Evolutionary conservation across 1,140 invertebrate genomes (phyloP), one percentile per base, ranked within the genome.

Genomic region (Drosophila sproati): DNA sequence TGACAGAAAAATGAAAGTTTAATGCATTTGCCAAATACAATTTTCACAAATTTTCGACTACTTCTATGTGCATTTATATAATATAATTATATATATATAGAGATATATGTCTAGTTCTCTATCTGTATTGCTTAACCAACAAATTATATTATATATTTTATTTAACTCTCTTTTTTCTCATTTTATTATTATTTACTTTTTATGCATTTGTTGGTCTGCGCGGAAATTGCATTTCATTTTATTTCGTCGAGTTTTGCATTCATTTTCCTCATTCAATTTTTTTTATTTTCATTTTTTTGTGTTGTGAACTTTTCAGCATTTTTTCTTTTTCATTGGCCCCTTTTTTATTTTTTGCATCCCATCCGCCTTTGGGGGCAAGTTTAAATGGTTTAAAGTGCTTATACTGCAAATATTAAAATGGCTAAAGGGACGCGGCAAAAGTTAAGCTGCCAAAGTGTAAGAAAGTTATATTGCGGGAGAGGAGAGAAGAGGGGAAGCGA

Each of bases 1-100:
- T 77, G 78, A 80, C 88, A 81, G 80, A 91, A 91, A 91, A 91
- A 90, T 91, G 90, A 90, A 91, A 91, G 90, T 91, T 91, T 90
- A 91, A 90, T 91, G 81, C 83, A 77, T 91, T 91, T 86, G 78
- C 82, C 90, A 91, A 91, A 91, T 81, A 80, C 87, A 88, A 91
- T 91, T 91, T 91, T 80, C 80, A 69, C 74, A 82, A 80, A 77
- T 78, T 88, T 74, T 62, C 64, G 54, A 63, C 45, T 47, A 60
- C 54, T 37, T 57, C 47, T 68, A 77, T 51, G 28, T 48, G 43
- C 41, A 45, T 41, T 45, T 47, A 56, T 39, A 47, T 41, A 41
- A 55, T 32, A 60, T 52, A 28, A n/a, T 51, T 52, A 39, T 54
- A 51, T 34, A 60, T 52, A 31, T 64, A 52, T 63, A 20, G 20